Base-by-base conservation (phyloP, 2,113 vertebrate genomes). In the Pachycephala philippinensis region DNA sequence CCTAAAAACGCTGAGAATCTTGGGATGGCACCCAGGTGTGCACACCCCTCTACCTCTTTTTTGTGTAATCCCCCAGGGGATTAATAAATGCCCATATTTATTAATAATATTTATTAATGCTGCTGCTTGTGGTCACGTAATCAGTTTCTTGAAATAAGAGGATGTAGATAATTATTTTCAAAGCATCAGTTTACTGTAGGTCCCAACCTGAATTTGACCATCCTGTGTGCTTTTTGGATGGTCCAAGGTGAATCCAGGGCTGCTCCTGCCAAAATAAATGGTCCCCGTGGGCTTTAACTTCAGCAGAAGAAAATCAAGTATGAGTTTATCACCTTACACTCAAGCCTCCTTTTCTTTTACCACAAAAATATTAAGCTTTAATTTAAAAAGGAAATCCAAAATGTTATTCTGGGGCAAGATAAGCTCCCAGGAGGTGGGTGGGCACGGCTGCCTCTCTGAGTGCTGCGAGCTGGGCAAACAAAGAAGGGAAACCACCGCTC, bases 1-100 rank as follows among this genome's bases (percentile, higher is more conserved):
- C 40, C 45, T 28, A 40, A 70, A 44, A 75, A 11, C 0, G 1
- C 16, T 65, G 37, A 0, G 1, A 69, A 20, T 22, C 27, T 28
- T 1, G 0, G 28, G 64, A 3, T 28, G 33, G 40, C 8, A 56
- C 7, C 65, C 47, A 33, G 52, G 26, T 2, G 2, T 31, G 40
- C 56, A 30, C 50, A 42, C 28, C 21, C 16, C 61, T 56, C 44
- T 78, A 24, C 8, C 13, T 40, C n/a, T 84, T 75, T 35, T 8
- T n/a, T 42, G 2, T n/a, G 11, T 9, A 65, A 69, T 37, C 19
- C 24, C 16, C 33, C 30, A 39, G 53, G 21, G 4, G 9, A 63
- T 78, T 69, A 33, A 82, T 27, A 47, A 79, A 54, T 24, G 2
- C 2, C 21, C 4, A 16, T 13, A 39, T 24, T 78, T 19, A 74